Conservation (phyloP, 1,140 invertebrate species). For the Pogonus chalceus region DNA sequence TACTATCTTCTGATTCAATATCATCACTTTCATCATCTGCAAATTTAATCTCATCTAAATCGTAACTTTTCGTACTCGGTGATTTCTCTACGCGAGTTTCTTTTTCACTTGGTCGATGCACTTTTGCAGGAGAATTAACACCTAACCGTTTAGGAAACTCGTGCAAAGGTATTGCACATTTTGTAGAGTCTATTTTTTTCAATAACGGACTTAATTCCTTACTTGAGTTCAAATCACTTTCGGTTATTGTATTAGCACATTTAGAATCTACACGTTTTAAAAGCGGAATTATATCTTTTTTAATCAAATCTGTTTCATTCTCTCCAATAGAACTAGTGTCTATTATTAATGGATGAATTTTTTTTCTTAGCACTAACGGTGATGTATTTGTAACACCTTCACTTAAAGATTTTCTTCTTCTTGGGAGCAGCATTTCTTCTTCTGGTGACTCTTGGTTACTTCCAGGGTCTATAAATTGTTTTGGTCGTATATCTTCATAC, state of each 20-base stretch:
- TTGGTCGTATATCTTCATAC: slow-evolving; percentile 23
- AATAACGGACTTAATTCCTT: not conserved
- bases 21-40: slow-evolving; percentile 38
- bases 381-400: slow-evolving; percentile 8
- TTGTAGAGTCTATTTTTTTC: not conserved
- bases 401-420: slow-evolving; percentile 13
- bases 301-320: slow-evolving; percentile 10
- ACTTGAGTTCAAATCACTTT: not conserved
- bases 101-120: slow-evolving; percentile 31
- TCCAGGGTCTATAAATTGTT: slow-evolving; percentile 27
- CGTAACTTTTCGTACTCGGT: slow-evolving; percentile 31
- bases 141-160: slow-evolving; percentile 24
- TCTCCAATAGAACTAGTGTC: slow-evolving; percentile 18
- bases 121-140: slow-evolving; percentile 15
- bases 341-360: slow-evolving; percentile 17
- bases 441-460: slow-evolving; percentile 33
- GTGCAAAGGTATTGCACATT: slow-evolving; percentile 22
- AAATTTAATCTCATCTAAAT: slow-evolving; percentile 40
- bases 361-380: slow-evolving; percentile 17
- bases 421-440: slow-evolving; percentile 27
- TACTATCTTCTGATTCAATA: not conserved
- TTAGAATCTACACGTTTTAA: slow-evolving; percentile 4
- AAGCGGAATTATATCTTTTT: slow-evolving; percentile 2
- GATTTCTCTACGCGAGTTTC: slow-evolving; percentile 40
- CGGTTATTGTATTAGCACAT: slow-evolving; percentile 16